These are phyloP conservation scores for Catostylus mosaicus DNA, from an alignment of 30 jellyfish, hydroid and myxozoan species.

Conservation along the genomic window DNA sequence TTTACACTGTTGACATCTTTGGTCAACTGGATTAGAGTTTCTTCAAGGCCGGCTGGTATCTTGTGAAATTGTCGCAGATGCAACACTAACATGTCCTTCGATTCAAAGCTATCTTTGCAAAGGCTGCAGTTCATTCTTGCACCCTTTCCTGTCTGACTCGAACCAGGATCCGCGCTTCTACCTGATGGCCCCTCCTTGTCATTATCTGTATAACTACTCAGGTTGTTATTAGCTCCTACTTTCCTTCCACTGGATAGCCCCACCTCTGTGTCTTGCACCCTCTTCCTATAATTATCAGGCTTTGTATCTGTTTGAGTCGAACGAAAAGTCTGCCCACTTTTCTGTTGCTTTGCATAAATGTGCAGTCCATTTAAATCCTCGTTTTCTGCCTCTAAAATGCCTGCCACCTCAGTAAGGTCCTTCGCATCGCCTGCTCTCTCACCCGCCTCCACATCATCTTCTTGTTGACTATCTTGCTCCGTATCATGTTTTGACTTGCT, in stretches of 20 bases:
- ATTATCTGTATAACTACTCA: not conserved
- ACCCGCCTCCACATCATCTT: not conserved
- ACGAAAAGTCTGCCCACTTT: not conserved
- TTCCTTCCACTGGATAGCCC: not conserved
- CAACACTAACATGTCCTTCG: not conserved
- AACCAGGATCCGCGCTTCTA: not conserved
- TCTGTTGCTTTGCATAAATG: not conserved
- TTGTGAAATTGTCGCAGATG: constrained; percentile 34
- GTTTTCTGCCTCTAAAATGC: not conserved
- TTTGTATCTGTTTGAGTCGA: not conserved
- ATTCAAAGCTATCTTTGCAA: constrained; percentile 3
- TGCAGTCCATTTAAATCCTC: no score
- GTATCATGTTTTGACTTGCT: not conserved
- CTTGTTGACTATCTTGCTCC: not conserved
- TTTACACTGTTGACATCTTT: constrained; percentile 9
- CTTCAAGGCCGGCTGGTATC: constrained; percentile 50
- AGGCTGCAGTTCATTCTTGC: constrained; percentile 16
- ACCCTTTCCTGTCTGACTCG: not conserved
- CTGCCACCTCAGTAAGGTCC: no score
- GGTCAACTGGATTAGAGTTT: constrained; percentile 27
- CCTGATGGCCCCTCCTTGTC: not conserved
- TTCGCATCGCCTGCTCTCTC: not conserved
- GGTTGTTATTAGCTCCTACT: not conserved
- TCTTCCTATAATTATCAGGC: no score
- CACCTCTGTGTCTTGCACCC: no score